A percentile compares a stretch with the other conserved stretches of the same genome.
Conservation (phyloP, 1,140 invertebrate genomes). For the Megalonaias nervosa region DNA sequence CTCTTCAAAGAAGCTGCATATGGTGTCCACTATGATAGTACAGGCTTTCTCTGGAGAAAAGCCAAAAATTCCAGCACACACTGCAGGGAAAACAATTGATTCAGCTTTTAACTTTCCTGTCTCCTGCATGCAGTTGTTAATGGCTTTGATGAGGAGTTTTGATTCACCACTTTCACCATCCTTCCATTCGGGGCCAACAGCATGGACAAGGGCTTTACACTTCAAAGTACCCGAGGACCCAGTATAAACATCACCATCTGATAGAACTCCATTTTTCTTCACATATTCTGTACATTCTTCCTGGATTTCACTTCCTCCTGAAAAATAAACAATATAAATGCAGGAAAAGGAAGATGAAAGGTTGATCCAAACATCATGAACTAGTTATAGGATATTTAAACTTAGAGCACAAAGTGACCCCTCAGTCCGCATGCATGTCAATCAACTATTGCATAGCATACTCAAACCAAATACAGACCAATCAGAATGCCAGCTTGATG, state of each 20-base stretch:
- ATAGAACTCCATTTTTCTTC: slow-evolving; percentile 21
- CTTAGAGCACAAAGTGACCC: too few species aligned
- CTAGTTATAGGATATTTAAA: too few species aligned
- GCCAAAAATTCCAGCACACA: slow-evolving; percentile 55
- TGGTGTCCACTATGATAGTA: slow-evolving; percentile 26
- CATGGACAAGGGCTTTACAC: slow-evolving; percentile 50
- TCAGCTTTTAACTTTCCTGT: slow-evolving; percentile 21
- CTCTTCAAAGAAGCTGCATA: slow-evolving; percentile 27
- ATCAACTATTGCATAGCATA: too few species aligned
- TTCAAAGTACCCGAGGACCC: slow-evolving; percentile 40
- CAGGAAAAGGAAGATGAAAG: too few species aligned
- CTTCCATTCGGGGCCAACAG: slow-evolving; percentile 54
- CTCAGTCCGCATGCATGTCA: too few species aligned
- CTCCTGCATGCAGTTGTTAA: slow-evolving; percentile 34
- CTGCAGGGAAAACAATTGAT: slow-evolving; percentile 47
- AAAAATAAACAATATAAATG: neutral
- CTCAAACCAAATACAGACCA: too few species aligned
- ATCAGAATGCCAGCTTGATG: too few species aligned
- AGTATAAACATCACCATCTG: slow-evolving; percentile 36
- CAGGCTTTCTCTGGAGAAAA: slow-evolving; percentile 45
- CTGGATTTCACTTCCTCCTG: slow-evolving; percentile 39
- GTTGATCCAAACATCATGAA: too few species aligned
- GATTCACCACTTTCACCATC: slow-evolving; percentile 38
- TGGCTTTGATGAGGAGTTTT: slow-evolving; percentile 28
- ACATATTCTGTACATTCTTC: slow-evolving; percentile 43